Base-by-base conservation (phyloP, 2,113 vertebrate genomes). In the Clarias magur region DNA sequence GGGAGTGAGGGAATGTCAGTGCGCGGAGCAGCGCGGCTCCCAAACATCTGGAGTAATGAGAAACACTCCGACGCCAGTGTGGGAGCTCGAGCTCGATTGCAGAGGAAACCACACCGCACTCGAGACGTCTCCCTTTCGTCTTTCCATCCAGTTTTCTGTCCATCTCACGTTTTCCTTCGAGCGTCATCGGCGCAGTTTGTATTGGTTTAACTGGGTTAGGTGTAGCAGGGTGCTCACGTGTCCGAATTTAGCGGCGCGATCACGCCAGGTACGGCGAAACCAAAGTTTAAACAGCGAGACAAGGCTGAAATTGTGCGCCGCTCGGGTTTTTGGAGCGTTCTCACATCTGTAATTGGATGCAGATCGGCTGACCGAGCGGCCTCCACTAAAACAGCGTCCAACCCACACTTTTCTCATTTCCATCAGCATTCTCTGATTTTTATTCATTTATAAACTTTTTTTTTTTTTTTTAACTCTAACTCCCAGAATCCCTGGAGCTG, bases 21-120 rank as follows among this genome's bases (percentile, higher is more conserved):
- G 92, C 91, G 89, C 92, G 67, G 92, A 93, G 60, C 23, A 93
- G 91, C 87, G 57, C 93, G 89, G 94, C 93, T 94, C 93, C 93
- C 93, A 94, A 95, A 95, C 95, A 95, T 95, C 94, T 95, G 95
- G 94, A 91, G 92, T 93, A 94, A 95, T 93, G 94, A 94, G 92
- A 95, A 95, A 94, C 94, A 93, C 87, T 88, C 93, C 92, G 93
- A 92, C 91, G 88, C 93, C 92, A 94, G 92, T 93, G 93, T 94
- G 93, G 93, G 93, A 95, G 93, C 93, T 79, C 89, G 92, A 91
- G 87, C 30, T 85, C 91, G 91, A 91, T 91, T 73, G 89, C 90
- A 91, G 93, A 92, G 92, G 92, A 91, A 92, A 91, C 88, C 85
- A 91, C 94, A 92, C 88, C 89, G 88, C 88, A 86, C 56, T 87